Evolutionary conservation across 2,888 invertebrate genomes (phyloP), one percentile per base, ranked within the genome.

Genomic region (Drosophila lacicola): DNA sequence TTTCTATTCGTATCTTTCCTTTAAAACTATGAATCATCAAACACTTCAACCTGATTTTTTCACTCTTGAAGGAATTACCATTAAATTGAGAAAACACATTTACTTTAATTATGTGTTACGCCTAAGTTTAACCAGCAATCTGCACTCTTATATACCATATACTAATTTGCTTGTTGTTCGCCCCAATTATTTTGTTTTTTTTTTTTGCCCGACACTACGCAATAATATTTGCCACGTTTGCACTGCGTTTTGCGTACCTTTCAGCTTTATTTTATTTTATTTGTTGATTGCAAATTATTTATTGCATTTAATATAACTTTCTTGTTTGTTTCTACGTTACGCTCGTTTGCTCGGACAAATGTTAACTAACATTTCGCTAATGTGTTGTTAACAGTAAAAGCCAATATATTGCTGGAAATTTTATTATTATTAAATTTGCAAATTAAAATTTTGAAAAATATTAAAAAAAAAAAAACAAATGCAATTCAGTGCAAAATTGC

Each of bases 11-110:
- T 49, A 19, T 56, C 42, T 63, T 45, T 58, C 17, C 29, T 63
- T 63, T 34, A 45, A 10, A 9, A 34, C 17, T 11, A 78, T 75
- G 74, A 75, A 64, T 75, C 79, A 74, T 54, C 60, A 19, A 44
- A 13, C 34, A 17, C 25, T 37, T 19, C 11, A 34, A 41, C 51
- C 36, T 19, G 17, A 34, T 17, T 36, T 67, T 61, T 66, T 36
- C 34, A 57, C 19, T 49, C 9, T 19, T 9, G 8, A 36, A 54
- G 8, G 25, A 54, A 56, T 56, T 45, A 19, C 3, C 36, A 56
- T 13, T 17, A 17, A 37, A 42, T 14, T n/a, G 6, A n/a, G 33
- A 9, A 37, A 54, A 29, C 14, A 56, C 21, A 62, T 36, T 45
- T 39, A 21, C 13, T n/a, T 37, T 39, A 46, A 46, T 45, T 45